phyloP scores from a whole-genome alignment of 92 coral and sea anemone genomes.

The Palythoa heliodiscus region DNA sequence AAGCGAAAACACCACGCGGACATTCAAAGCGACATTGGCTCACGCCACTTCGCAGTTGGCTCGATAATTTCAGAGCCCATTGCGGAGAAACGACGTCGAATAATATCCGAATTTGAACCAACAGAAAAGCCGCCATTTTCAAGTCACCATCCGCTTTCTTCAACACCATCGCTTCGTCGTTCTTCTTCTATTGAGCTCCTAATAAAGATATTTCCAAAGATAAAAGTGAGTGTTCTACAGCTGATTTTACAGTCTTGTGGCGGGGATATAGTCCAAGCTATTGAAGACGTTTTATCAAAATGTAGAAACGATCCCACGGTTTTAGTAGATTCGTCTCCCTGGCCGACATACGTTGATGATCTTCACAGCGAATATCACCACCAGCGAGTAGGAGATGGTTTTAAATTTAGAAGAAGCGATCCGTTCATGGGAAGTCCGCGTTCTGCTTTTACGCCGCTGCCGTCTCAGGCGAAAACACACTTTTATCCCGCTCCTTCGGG shows the following conservation, averaged over 20 bases:
- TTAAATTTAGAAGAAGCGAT: constrained; percentile 70
- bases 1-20: constrained; percentile 69
- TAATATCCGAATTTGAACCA: constrained; percentile 74
- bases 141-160: constrained; percentile 47
- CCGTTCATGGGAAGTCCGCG: constrained; percentile 73
- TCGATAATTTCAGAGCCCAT: constrained; percentile 59
- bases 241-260: constrained; percentile 91
- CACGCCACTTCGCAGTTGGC: constrained; percentile 56
- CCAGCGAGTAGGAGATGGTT: constrained; percentile 60
- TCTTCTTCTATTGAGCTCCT: constrained; percentile 90
- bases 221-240: constrained; percentile 92
- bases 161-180: constrained; percentile 71
- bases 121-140: constrained; percentile 68
- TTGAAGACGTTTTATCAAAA: constrained; percentile 88
- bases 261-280: constrained; percentile 94
- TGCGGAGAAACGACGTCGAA: constrained; percentile 73
- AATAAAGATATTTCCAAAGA: constrained; percentile 92
- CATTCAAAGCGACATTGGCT: constrained; percentile 44
- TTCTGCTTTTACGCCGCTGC: constrained; percentile 82
- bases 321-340: constrained; percentile 71
- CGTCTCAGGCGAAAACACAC: constrained; percentile 72
- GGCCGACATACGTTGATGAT: constrained; percentile 70
- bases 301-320: constrained; percentile 73
- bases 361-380: constrained; percentile 68
- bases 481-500: constrained; percentile 63